These are phyloP conservation scores for Neolamprologus sp. DNA, from an alignment of 2,113 vertebrate species.

Conservation along the genomic window DNA sequence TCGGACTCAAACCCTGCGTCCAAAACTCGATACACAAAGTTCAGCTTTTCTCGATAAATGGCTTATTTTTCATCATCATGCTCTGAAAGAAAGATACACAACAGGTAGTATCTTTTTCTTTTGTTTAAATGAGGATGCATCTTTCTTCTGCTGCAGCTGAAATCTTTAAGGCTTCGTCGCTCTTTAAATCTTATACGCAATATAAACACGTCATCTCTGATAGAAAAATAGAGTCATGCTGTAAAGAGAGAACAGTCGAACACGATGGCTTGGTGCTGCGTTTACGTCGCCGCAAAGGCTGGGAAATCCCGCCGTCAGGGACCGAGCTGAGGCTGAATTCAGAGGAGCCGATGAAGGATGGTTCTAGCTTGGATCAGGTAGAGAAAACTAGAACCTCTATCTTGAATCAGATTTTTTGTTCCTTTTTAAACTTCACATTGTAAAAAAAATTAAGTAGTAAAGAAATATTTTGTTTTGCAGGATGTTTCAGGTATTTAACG, in stretches of 20 bases:
- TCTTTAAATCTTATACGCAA: neutral
- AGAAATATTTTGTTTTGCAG: neutral
- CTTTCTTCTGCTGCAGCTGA: neutral
- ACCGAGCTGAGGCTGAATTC: neutral
- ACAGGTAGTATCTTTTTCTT: neutral
- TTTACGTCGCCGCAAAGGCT: slow-evolving; percentile 14
- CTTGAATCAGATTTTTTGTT: rapidly evolving
- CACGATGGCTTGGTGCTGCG: slow-evolving; percentile 50
- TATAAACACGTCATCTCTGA: slow-evolving; percentile 16
- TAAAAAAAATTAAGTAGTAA: neutral
- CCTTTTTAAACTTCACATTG: neutral
- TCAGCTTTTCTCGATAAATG: slow-evolving; percentile 29
- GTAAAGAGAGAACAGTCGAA: slow-evolving; percentile 60
- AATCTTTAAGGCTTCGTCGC: slow-evolving; percentile 58
- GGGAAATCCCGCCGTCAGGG: neutral
- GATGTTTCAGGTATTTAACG: neutral
- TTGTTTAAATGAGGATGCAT: neutral
- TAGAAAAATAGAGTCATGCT: slow-evolving; percentile 66
- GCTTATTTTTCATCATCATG: slow-evolving; percentile 37
- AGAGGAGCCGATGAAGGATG: rapidly evolving
- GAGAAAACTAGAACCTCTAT: neutral
- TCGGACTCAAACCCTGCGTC: neutral
- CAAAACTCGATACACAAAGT: neutral
- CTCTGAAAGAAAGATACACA: neutral
- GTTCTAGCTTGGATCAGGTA: rapidly evolving